Percentiles rank a stretch among this genome's conserved stretches.
phyloP scores from a whole-genome alignment of 2,797 vertebrate species.

The Synaphobranchus kaupii region DNA sequence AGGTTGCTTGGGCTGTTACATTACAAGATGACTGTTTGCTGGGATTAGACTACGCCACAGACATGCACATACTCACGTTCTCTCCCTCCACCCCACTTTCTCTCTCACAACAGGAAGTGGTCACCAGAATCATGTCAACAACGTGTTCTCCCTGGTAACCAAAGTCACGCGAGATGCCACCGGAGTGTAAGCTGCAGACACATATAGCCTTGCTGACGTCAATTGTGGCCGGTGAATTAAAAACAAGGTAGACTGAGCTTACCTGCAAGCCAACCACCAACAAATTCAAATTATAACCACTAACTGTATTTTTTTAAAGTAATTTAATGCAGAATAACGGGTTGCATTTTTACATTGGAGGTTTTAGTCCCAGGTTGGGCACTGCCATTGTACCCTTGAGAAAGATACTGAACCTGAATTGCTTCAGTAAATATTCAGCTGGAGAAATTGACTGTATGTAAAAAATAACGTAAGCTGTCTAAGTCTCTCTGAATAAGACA shows the following conservation, averaged over 20 bases:
- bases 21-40: no score
- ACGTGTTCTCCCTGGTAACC: neutral
- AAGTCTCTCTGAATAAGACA: no score
- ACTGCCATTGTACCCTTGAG: no score
- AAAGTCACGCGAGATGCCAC: neutral
- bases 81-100: neutral
- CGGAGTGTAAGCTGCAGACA: neutral
- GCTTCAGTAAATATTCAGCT: no score
- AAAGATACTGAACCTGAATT: no score
- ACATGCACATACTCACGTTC: neutral
- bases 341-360: neutral
- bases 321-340: neutral
- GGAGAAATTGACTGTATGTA: no score
- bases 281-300: neutral
- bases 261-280: neutral
- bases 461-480: no score
- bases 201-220: neutral
- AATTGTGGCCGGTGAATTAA: neutral
- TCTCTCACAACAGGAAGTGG: constrained; percentile 47
- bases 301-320: neutral
- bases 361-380: neutral
- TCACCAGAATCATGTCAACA: neutral
- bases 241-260: neutral
- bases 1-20: neutral
- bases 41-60: constrained; percentile 29